Base-by-base conservation (phyloP, 2,797 vertebrate species). In the Sebastes nivosus region DNA sequence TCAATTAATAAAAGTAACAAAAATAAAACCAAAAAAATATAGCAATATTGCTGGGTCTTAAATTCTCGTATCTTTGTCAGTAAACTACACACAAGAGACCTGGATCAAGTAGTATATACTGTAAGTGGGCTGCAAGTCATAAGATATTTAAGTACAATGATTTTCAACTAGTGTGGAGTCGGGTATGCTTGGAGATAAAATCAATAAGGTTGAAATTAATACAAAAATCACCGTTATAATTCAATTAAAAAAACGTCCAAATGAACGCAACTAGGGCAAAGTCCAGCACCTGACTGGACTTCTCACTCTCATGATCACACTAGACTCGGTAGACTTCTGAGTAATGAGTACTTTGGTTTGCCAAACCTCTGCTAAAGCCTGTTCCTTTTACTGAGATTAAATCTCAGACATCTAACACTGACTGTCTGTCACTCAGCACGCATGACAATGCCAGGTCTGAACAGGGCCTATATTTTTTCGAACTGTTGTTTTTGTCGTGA, bases 1-100 rank as follows among this genome's bases (percentile, higher is more conserved):
- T 86, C 59, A 81, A 61, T 82, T 86, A 77, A 57, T 72, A 64
- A 81, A 87, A 68, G 72, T 86, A 82, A 87, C 69, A 89, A 82
- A 86, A 84, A 87, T 76, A 85, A 80, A 83, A 80, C 9, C 82
- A 69, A 65, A 14, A 84, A 88, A 79, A 86, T 79, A 74, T 73
- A 74, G 79, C 65, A 79, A 68, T 82, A 81, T 87, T 87, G 71
- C 63, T 85, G 77, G 36, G 65, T 73, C 30, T 81, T 77, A 65
- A 80, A 74, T 22, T 36, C 38, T 77, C 16, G 29, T n/a, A 12
- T 82, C 13, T 81, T 12, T 67, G 16, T 85, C 54, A 67, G 72
- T 78, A 82, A 83, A 85, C 73, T 78, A 80, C 30, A 90, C 61
- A 85, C 59, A 85, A 42, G 18, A 86, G 77, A 85, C 84, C 80